Evolutionary conservation across 2,113 vertebrate genomes (phyloP).

Genomic region (Xenopus laevis): DNA sequence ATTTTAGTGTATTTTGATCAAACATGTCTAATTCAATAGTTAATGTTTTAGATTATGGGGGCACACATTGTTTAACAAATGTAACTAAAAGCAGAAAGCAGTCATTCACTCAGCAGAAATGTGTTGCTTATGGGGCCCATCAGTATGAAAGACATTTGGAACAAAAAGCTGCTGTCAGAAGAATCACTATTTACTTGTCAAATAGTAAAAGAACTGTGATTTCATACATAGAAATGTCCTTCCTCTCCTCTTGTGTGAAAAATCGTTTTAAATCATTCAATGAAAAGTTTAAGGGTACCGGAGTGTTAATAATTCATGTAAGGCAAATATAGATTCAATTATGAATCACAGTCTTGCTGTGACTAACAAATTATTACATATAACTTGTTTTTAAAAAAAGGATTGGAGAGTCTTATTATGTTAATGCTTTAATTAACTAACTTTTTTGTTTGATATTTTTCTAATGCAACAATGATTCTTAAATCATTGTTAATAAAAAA

Average conservation of each 20-base stretch:
- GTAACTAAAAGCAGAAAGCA: slow-evolving; percentile 9
- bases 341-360: too few relatives aligned
- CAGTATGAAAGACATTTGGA: not conserved
- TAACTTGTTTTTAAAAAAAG: too few relatives aligned
- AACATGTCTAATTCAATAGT: not conserved
- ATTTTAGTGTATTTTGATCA: slow-evolving; percentile 58
- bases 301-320: too few relatives aligned
- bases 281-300: not conserved
- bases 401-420: too few relatives aligned
- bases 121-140: too few relatives aligned
- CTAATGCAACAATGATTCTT: too few relatives aligned
- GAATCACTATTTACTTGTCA: slow-evolving; percentile 1
- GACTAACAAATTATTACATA: too few relatives aligned
- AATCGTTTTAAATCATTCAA: not conserved
- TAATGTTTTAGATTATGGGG: slow-evolving; percentile 19
- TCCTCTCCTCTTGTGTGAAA: not conserved
- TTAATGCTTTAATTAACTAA: too few relatives aligned
- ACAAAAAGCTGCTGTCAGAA: not conserved
- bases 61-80: slow-evolving; percentile 16
- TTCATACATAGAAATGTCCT: not conserved
- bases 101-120: not conserved
- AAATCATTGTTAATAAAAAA: too few relatives aligned
- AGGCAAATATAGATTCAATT: too few relatives aligned
- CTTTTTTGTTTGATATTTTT: too few relatives aligned
- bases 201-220: not conserved